Evolutionary conservation across 2,113 vertebrate species (phyloP), one percentile per base, ranked within the genome.

Genomic region (Indicator indicator): DNA sequence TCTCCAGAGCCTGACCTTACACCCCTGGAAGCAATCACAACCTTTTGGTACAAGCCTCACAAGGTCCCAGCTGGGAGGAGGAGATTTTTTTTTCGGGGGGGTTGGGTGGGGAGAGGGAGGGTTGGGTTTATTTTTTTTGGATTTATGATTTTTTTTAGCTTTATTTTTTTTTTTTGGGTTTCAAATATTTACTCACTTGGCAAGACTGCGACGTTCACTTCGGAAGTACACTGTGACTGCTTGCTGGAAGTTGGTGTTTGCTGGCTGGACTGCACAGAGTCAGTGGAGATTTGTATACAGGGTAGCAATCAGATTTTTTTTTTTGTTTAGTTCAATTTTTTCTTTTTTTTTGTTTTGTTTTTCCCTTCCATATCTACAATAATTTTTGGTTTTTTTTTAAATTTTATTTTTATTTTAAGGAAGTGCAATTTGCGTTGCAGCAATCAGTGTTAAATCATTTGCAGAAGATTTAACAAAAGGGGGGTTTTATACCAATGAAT

Each of bases 401-500:
- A 14, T 42, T 50, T 50, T 21, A 9, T 23, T 48, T 21, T 20
- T 18, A 44, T 98, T 97, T 98, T 93, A 94, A 97, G 96, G 91
- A 98, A 98, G 98, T 99, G 98, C 98, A 98, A 98, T 99, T 98
- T 97, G 97, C 97, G 97, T 98, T 98, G 94, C 98, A 98, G 94
- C 97, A 98, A 98, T 98, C 98, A 98, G 98, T 98, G 98, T 98
- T 98, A 98, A 98, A 99, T 99, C 98, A 98, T 97, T 97, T 98
- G 95, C 97, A 98, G 98, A 98, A 97, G 98, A 98, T 98, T 98
- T 98, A 98, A 98, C 97, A 97, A 96, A 89, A 44, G 42, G 42
- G 79, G 63, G 97, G 98, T 98, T 98, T 98, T 98, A 97, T 98
- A 98, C 30, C 88, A 97, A 97, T 97, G 95, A 97, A 98, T 97